Evolutionary conservation across 1,140 invertebrate species (phyloP).

Genomic region (Hyles euphorbiae): DNA sequence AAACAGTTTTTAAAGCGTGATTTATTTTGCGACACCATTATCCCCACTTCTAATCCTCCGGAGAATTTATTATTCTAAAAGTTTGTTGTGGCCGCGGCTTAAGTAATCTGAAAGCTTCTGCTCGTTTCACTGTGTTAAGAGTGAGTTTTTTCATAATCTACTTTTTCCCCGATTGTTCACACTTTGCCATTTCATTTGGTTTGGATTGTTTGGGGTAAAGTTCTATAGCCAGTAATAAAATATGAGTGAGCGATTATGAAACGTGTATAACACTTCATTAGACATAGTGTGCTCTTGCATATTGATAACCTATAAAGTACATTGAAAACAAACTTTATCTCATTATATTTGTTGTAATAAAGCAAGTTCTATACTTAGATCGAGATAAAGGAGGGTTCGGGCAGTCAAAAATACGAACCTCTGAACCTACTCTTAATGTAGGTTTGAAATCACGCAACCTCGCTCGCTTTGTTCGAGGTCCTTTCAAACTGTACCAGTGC

Average conservation of each 20-base stretch:
- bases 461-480: constrained; percentile 46
- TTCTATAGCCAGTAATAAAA: neutral
- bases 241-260: too few species aligned
- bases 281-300: too few species aligned
- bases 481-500: constrained; percentile 42
- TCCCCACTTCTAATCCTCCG: constrained; percentile 38
- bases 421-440: constrained; percentile 25
- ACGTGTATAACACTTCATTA: too few species aligned
- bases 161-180: constrained; percentile 20
- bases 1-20: constrained; percentile 49
- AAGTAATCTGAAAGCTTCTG: constrained; percentile 34
- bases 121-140: constrained; percentile 24
- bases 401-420: constrained; percentile 34
- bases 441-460: constrained; percentile 39
- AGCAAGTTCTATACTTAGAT: neutral
- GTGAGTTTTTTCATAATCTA: constrained; percentile 26
- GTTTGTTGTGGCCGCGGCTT: constrained; percentile 31
- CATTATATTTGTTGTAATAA: too few species aligned
- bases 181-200: constrained; percentile 11
- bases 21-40: constrained; percentile 43
- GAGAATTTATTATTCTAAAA: constrained; percentile 39
- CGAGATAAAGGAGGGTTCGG: constrained; percentile 22
- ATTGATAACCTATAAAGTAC: too few species aligned
- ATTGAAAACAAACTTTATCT: too few species aligned
- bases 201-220: too few species aligned